These are phyloP conservation scores for Pseudomyrmex gracilis DNA, from an alignment of 1,140 invertebrate species.

Conservation along the genomic window DNA sequence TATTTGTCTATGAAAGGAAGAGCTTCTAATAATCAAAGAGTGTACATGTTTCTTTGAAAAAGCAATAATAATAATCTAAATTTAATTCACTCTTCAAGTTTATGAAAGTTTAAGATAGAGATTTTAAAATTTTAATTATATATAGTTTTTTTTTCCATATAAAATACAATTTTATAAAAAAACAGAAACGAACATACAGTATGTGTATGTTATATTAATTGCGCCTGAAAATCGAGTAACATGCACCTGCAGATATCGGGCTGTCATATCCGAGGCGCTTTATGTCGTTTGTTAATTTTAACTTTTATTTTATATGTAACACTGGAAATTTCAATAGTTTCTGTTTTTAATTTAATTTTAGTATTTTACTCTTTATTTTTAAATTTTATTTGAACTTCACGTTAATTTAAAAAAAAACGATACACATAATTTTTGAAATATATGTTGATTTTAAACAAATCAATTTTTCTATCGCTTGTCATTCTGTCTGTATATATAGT, in stretches of 20 bases:
- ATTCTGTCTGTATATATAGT: neutral
- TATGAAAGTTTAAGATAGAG: neutral
- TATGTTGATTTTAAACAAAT: neutral
- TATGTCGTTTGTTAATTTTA: neutral
- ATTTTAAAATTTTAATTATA: too few species aligned
- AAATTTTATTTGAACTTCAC: too few species aligned
- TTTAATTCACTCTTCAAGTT: neutral
- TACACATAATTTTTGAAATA: neutral
- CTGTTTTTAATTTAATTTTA: too few species aligned
- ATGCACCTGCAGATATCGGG: conserved; percentile 2
- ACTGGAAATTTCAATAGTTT: too few species aligned
- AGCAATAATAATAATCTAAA: neutral
- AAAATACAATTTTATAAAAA: neutral
- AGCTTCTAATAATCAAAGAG: too few species aligned
- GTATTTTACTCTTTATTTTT: too few species aligned
- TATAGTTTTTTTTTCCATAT: too few species aligned
- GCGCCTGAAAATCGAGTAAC: neutral
- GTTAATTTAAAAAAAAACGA: neutral
- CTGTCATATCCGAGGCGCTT: neutral
- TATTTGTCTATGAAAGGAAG: neutral
- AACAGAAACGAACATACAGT: neutral
- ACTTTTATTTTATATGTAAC: too few species aligned
- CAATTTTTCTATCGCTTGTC: neutral
- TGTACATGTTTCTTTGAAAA: neutral
- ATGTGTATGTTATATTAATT: neutral